Conservation (phyloP, 2,113 vertebrate species). For the Haemorhous mexicanus region DNA sequence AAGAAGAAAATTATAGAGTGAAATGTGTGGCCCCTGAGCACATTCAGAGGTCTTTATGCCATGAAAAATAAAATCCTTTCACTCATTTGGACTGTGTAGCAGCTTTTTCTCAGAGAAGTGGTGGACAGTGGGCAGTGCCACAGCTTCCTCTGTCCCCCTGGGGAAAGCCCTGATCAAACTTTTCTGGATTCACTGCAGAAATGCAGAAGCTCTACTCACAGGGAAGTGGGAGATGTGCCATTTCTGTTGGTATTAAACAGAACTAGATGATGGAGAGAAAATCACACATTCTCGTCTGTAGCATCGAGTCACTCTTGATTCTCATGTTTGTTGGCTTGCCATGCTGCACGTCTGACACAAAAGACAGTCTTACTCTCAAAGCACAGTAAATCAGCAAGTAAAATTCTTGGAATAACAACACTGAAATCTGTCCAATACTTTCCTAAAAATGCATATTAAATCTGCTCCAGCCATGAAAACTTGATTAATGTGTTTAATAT, state of each 20-base stretch:
- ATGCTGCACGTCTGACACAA: slow-evolving; percentile 35
- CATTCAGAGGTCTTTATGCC: background rate
- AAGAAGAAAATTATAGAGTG: background rate
- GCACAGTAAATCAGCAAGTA: slow-evolving; percentile 37
- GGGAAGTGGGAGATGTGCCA: background rate
- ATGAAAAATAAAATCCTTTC: background rate
- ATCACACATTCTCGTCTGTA: background rate
- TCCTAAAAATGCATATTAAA: slow-evolving; percentile 9
- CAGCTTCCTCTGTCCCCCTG: background rate
- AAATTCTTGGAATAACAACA: slow-evolving; percentile 15
- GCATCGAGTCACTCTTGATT: background rate
- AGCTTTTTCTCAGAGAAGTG: background rate
- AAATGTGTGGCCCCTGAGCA: background rate
- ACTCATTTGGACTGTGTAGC: background rate
- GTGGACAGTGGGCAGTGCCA: background rate
- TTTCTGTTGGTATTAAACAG: background rate
- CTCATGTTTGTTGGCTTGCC: slow-evolving; percentile 30
- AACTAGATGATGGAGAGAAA: background rate
- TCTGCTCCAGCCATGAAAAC: background rate
- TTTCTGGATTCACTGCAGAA: background rate
- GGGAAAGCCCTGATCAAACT: background rate
- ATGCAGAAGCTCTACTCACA: background rate
- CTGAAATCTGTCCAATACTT: background rate
- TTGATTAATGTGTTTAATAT: background rate
- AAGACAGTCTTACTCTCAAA: slow-evolving; percentile 27